Evolutionary conservation across 1,140 invertebrate genomes (phyloP).

Genomic region (Lamellibrachia luymesi): DNA sequence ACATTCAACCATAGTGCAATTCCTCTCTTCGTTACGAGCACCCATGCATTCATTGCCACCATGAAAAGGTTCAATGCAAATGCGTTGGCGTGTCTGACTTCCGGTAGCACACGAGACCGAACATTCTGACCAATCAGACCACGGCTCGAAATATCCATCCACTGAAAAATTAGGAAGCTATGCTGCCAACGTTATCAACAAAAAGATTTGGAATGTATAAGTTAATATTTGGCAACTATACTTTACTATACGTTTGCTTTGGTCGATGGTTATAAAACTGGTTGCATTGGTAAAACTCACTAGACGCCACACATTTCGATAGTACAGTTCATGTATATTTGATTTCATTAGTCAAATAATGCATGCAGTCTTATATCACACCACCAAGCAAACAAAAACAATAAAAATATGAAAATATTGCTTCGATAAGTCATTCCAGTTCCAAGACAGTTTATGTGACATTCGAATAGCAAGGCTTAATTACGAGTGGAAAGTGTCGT

Average conservation of each 20-base stretch:
- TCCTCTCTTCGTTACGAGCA: slow-evolving; percentile 8
- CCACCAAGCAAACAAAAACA: neutral
- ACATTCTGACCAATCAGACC: slow-evolving; percentile 68
- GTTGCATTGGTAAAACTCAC: neutral
- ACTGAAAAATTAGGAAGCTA: slow-evolving; percentile 34
- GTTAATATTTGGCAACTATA: neutral
- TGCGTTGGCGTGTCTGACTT: slow-evolving; percentile 62
- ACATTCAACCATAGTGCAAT: slow-evolving; percentile 15
- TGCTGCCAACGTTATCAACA: neutral
- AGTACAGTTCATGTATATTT: neutral
- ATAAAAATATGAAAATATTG: neutral
- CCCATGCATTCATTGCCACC: slow-evolving; percentile 16
- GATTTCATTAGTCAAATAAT: neutral
- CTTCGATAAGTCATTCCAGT: neutral
- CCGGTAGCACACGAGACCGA: slow-evolving; percentile 67
- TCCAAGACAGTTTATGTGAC: neutral
- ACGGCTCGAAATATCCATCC: slow-evolving; percentile 66
- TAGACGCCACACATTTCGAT: neutral
- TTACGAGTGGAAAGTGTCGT: neutral
- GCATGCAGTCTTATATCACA: neutral
- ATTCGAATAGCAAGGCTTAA: neutral
- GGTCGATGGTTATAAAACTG: neutral
- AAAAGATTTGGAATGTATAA: neutral
- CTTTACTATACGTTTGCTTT: neutral
- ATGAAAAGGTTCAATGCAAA: slow-evolving; percentile 60